phyloP scores from a whole-genome alignment of 2,797 vertebrate species.

The Enteromius viviparus region DNA sequence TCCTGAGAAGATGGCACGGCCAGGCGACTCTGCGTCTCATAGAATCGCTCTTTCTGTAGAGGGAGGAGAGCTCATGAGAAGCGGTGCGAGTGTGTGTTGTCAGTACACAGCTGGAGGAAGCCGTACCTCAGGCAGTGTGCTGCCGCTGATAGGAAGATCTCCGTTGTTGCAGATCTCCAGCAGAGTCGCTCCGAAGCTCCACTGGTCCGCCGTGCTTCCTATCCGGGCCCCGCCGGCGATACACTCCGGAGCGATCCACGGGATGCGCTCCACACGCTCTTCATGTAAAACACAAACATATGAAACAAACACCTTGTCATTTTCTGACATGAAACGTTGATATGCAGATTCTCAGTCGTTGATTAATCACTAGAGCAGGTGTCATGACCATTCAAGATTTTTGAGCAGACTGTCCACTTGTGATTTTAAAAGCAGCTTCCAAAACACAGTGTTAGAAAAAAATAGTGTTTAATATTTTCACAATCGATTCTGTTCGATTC shows the following conservation, averaged over 20 bases:
- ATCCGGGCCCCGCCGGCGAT: conserved; percentile 70
- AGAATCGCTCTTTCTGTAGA: conserved; percentile 90
- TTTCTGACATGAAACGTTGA: not conserved
- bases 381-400: too few species aligned
- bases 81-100: not conserved
- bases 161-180: conserved; percentile 95
- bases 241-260: conserved; percentile 94
- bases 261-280: conserved; percentile 92
- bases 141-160: conserved; percentile 82
- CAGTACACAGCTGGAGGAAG: not conserved
- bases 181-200: conserved; percentile 91
- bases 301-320: not conserved
- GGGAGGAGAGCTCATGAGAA: not conserved
- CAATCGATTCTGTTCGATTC: too few species aligned
- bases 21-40: conserved; percentile 83
- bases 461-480: too few species aligned
- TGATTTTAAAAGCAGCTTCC: too few species aligned
- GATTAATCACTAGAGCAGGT: not conserved
- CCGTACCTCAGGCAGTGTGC: conserved; percentile 81
- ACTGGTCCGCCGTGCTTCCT: conserved; percentile 83
- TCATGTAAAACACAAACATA: conserved; percentile 24
- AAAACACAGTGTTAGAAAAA: too few species aligned
- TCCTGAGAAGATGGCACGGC: conserved; percentile 83
- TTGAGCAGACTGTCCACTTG: too few species aligned
- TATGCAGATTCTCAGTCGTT: not conserved